Base-by-base conservation (phyloP, 2,797 vertebrate species). In the Eulemur mongoz region DNA sequence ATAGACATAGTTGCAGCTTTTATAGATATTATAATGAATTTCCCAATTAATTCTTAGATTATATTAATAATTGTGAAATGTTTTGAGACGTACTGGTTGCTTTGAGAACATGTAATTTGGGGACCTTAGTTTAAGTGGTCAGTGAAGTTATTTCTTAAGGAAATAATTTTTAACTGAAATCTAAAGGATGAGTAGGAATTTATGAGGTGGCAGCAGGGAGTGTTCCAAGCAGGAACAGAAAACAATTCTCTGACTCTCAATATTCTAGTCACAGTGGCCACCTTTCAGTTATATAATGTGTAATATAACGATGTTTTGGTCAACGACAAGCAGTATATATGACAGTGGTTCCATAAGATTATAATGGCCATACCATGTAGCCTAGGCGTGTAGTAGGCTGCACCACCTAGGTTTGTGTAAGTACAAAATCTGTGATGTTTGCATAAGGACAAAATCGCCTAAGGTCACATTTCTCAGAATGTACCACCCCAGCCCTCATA, bases 11-110 rank as follows among this genome's bases (percentile, higher is more conserved):
- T 25, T 18, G 2, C 38, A 81, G 18, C 25, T 83, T 92, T 80
- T 54, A 65, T 30, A 27, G 73, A 22, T 61, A 59, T 92, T 69
- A 54, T 30, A 81, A 4, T 17, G 38, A n/a, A 73, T 30, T 96
- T 89, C 38, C 35, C 61, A 86, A 0, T 72, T 83, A 69, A 83
- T 57, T 87, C 32, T 50, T 67, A 81, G 59, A 48, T 76, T 35
- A 22, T 54, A 22, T 54, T 54, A 54, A 54, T 32, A 82, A 50
- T 63, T 52, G 12, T 61, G 45, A 32, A 67, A 22, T 90, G 18
- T 84, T 93, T 94, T 75, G 32, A 89, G 76, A 92, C 17, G 38
- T 83, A 27, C 75, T 91, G 25, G 40, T 81, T 95, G 61, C 38
- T 88, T 14, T 38, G 61, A 96, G n/a, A 93, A 10, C 22, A 72